Conservation (phyloP, 2,113 vertebrate species). For the Perccottus glenii region DNA sequence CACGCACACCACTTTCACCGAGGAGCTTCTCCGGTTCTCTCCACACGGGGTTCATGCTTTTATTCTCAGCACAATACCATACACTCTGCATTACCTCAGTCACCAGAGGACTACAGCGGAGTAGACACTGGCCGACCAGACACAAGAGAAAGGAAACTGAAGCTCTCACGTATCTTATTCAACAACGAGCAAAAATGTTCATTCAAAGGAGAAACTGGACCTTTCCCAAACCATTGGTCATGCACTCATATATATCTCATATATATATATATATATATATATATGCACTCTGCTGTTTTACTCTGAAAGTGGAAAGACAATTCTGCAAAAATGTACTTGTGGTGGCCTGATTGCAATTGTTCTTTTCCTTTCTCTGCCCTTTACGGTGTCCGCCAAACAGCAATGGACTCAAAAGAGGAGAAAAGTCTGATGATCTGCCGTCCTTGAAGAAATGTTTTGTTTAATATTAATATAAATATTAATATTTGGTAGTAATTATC, state of each 20-base stretch:
- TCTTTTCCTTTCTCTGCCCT: slow-evolving; percentile 45
- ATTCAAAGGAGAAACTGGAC: slow-evolving; percentile 47
- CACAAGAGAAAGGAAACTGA: slow-evolving; percentile 31
- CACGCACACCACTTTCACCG: slow-evolving; percentile 45
- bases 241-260: slow-evolving; percentile 51
- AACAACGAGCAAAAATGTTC: slow-evolving; percentile 9
- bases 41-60: slow-evolving; percentile 37
- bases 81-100: slow-evolving; percentile 86
- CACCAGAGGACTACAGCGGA: slow-evolving; percentile 76
- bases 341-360: slow-evolving; percentile 52
- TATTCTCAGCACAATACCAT: slow-evolving; percentile 84
- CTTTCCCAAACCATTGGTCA: slow-evolving; percentile 74
- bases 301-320: slow-evolving; percentile 43
- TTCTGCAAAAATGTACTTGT: slow-evolving; percentile 49
- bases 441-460: slow-evolving; percentile 29
- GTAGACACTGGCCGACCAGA: slow-evolving; percentile 38
- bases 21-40: slow-evolving; percentile 53
- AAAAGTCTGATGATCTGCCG: slow-evolving; percentile 60
- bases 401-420: slow-evolving; percentile 57
- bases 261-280: slow-evolving; percentile 15
- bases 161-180: slow-evolving; percentile 32
- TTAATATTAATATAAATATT: slow-evolving; percentile 14
- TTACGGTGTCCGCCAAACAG: slow-evolving; percentile 62
- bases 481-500: slow-evolving; percentile 24
- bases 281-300: slow-evolving; percentile 41